Evolutionary conservation across 1,140 invertebrate species (phyloP).

Genomic region (Platorchestia sp.): DNA sequence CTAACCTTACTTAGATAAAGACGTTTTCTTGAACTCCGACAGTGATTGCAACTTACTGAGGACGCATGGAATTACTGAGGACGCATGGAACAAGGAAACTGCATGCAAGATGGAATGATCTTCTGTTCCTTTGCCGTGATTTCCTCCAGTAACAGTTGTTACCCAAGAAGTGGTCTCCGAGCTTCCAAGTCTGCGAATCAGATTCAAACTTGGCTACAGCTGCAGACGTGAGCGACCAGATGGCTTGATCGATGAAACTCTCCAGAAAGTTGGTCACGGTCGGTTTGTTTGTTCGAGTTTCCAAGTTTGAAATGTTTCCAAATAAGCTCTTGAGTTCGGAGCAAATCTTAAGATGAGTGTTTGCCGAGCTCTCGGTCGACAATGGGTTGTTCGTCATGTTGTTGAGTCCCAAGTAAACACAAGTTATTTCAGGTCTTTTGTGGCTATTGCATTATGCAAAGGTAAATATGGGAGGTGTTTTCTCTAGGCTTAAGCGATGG

Average conservation of each 20-base stretch:
- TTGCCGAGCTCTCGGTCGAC: not conserved
- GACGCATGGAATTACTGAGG: not conserved
- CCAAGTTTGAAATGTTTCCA: conserved; percentile 1
- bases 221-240: not conserved
- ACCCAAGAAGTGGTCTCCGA: not conserved
- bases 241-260: not conserved
- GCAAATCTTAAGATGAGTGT: not conserved
- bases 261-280: not conserved
- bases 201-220: not conserved
- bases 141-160: not conserved
- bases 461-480: too few relatives aligned
- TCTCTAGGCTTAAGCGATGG: too few relatives aligned
- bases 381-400: not conserved
- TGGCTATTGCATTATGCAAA: too few relatives aligned
- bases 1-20: not conserved
- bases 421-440: not conserved
- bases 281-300: not conserved
- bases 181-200: not conserved
- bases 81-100: not conserved
- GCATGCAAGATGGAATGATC: too few relatives aligned
- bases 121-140: not conserved
- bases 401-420: too few relatives aligned
- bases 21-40: not conserved
- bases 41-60: not conserved
- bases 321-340: not conserved